Evolutionary conservation across 2,888 invertebrate genomes (phyloP).

Genomic region (Tetrapedia diversipes): DNA sequence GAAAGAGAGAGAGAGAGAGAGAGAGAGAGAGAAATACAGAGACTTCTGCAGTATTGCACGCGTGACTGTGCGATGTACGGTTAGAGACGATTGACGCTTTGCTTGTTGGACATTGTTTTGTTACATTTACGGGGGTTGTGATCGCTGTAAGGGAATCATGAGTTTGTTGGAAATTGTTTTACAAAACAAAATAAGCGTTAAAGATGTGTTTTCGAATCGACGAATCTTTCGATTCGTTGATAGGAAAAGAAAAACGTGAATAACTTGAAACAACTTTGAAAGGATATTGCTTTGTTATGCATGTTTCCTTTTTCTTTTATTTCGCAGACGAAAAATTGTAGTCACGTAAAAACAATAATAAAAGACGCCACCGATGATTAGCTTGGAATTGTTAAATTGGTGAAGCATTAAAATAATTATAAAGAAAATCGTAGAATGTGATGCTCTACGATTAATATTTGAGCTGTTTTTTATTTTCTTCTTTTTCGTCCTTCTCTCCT

Average conservation of each 20-base stretch:
- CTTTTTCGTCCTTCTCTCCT: neutral
- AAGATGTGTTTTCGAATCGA: neutral
- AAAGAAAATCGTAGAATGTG: neutral
- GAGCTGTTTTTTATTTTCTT: conserved; percentile 13
- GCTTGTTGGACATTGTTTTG: conserved; percentile 44
- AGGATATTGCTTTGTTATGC: neutral
- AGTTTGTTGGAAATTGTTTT: conserved; percentile 7
- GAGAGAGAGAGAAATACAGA: neutral
- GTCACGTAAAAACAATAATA: conserved; percentile 33
- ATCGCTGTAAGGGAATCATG: conserved; percentile 5
- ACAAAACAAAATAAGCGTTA: neutral
- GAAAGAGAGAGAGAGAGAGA: neutral
- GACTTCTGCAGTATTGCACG: conserved; percentile 18
- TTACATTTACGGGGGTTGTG: conserved; percentile 40
- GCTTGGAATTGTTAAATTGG: conserved; percentile 4
- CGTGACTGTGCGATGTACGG: conserved; percentile 6
- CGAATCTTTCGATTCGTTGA: neutral
- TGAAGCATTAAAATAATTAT: too few relatives aligned
- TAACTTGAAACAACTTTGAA: neutral
- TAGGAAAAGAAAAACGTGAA: neutral
- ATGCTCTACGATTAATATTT: conserved; percentile 19
- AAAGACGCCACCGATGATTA: neutral
- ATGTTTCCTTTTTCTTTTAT: neutral
- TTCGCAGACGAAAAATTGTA: conserved; percentile 37
- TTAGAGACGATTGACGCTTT: conserved; percentile 22